Evolutionary conservation across 2,888 invertebrate species (phyloP).

Genomic region (Volucella bombylans): DNA sequence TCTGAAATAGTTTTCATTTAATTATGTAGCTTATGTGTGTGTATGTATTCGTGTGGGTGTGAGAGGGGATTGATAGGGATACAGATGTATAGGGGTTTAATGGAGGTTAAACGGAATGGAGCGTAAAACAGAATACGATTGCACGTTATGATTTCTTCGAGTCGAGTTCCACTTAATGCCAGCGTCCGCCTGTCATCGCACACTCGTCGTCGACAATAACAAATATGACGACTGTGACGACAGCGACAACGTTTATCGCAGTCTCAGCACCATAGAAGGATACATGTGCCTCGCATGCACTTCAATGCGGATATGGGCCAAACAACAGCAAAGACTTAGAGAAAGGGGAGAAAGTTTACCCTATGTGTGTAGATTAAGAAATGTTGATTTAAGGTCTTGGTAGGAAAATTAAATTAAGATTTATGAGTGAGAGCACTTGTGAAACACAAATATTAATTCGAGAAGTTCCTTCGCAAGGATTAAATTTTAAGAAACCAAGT

Average conservation of each 20-base stretch:
- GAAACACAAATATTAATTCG: conserved; percentile 72
- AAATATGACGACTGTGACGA: not conserved
- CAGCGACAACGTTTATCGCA: conserved; percentile 44
- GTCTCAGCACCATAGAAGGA: conserved; percentile 55
- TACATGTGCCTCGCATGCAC: conserved; percentile 52
- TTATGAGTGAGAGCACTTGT: conserved; percentile 69
- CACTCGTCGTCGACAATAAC: conserved; percentile 38
- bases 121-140: conserved; percentile 56
- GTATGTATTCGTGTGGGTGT: conserved; percentile 28
- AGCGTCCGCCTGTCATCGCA: conserved; percentile 70
- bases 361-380: conserved; percentile 64
- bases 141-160: conserved; percentile 70
- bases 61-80: not conserved
- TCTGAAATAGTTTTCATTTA: conserved; percentile 74
- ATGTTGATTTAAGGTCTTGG: conserved; percentile 74
- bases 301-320: conserved; percentile 62
- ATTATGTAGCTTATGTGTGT: conserved; percentile 73
- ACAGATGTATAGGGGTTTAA: conserved; percentile 1
- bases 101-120: conserved; percentile 26
- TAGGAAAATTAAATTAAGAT: conserved; percentile 73
- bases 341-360: conserved; percentile 42
- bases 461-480: conserved; percentile 58
- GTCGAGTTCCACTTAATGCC: conserved; percentile 71
- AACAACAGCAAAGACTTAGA: conserved; percentile 56
- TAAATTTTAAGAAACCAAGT: conserved; percentile 38